Evolutionary conservation across 2,888 invertebrate genomes (phyloP), one percentile per base, ranked within the genome.

Genomic region (Scrobipalpa costella): DNA sequence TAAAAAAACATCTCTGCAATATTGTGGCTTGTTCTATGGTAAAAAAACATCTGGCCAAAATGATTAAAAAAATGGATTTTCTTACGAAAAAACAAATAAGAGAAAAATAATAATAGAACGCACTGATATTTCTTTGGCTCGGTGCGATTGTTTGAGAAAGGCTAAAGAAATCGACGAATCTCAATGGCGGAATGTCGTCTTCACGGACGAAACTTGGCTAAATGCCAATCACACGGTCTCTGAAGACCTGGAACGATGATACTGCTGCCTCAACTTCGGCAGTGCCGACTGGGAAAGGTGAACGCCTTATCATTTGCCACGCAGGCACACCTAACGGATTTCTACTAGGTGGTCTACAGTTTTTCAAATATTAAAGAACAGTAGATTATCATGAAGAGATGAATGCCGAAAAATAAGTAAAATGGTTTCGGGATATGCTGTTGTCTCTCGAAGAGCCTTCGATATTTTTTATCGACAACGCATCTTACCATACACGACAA

Each of bases 121-220:
- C n/a, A n/a, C n/a, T n/a, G n/a, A n/a, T n/a, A n/a, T n/a, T n/a
- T n/a, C n/a, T n/a, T n/a, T n/a, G n/a, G n/a, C n/a, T n/a, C n/a
- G n/a, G n/a, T n/a, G n/a, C n/a, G n/a, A n/a, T n/a, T n/a, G n/a
- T n/a, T n/a, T n/a, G n/a, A n/a, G n/a, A n/a, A n/a, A n/a, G n/a
- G n/a, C n/a, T n/a, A n/a, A n/a, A n/a, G n/a, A n/a, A n/a, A n/a
- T n/a, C n/a, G n/a, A n/a, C n/a, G n/a, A n/a, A n/a, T n/a, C n/a
- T n/a, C n/a, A n/a, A n/a, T n/a, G n/a, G n/a, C n/a, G n/a, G n/a
- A n/a, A n/a, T n/a, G n/a, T n/a, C n/a, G n/a, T n/a, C n/a, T 68
- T 68, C 57, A 8, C 69, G 8, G 66, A 71, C 61, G 66, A 69
- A 59, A 69, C 68, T n/a, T 68, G 71, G 68, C 63, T 69, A 1